Evolutionary conservation across 2,888 invertebrate genomes (phyloP).

Genomic region (Cremastobaeus sp.): DNA sequence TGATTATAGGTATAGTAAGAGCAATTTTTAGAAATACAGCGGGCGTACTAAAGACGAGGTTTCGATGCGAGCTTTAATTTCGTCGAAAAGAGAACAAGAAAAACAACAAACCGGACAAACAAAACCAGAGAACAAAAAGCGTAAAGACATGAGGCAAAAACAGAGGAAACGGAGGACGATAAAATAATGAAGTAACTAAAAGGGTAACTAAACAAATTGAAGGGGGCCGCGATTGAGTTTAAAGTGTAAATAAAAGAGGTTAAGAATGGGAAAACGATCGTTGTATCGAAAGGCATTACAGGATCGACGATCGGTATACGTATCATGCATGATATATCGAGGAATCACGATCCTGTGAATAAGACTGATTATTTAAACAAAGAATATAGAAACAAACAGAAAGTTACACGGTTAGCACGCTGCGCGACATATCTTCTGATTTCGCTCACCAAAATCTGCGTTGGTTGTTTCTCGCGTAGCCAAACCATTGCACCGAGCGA

Average conservation of each 20-base stretch:
- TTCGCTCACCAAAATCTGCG: background rate
- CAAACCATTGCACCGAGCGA: constrained; percentile 27
- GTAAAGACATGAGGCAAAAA: too few species aligned
- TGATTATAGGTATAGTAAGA: constrained; percentile 77
- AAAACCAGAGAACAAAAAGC: too few species aligned
- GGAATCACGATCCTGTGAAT: constrained; percentile 56
- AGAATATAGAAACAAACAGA: constrained; percentile 34
- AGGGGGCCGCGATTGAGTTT: too few species aligned
- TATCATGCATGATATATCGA: constrained; percentile 37
- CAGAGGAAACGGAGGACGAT: constrained; percentile 10
- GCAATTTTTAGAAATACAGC: constrained; percentile 72
- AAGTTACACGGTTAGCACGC: constrained; percentile 46
- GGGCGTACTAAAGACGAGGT: constrained; percentile 57
- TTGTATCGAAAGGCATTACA: constrained; percentile 58
- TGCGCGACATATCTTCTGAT: constrained; percentile 31
- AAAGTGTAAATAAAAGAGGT: constrained; percentile 21
- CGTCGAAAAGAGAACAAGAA: too few species aligned
- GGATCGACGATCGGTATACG: constrained; percentile 54
- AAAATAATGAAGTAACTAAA: too few species aligned
- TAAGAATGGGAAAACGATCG: constrained; percentile 26
- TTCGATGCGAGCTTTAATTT: constrained; percentile 18
- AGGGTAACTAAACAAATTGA: too few species aligned
- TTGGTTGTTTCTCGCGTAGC: constrained; percentile 15
- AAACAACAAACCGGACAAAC: too few species aligned
- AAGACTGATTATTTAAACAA: constrained; percentile 58